Evolutionary conservation across 2,888 invertebrate species (phyloP).

Genomic region (Megastigmus dorsalis): DNA sequence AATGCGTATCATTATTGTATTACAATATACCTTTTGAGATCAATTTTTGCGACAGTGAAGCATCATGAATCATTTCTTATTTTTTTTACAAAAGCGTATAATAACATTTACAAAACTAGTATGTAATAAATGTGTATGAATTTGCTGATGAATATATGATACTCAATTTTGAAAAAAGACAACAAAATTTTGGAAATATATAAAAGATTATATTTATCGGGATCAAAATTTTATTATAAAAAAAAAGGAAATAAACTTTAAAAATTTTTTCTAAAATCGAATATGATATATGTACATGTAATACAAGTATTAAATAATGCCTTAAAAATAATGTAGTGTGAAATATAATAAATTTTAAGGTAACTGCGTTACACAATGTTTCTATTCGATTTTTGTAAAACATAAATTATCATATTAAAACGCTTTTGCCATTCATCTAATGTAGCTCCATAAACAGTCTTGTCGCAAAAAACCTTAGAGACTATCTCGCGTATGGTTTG

Average conservation of each 20-base stretch:
- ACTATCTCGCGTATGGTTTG: slow-evolving; percentile 64
- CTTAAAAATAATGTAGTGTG: slow-evolving; percentile 17
- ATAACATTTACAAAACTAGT: slow-evolving; percentile 3
- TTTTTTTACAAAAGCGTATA: slow-evolving; percentile 9
- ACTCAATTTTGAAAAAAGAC: not conserved
- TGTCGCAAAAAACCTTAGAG: slow-evolving; percentile 58
- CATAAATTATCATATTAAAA: slow-evolving; percentile 63
- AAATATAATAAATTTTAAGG: not conserved
- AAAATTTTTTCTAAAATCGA: slow-evolving; percentile 41
- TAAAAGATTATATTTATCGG: slow-evolving; percentile 30
- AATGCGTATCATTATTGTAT: not conserved
- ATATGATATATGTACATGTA: slow-evolving; percentile 37
- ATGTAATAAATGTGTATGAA: slow-evolving; percentile 39
- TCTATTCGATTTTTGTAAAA: slow-evolving; percentile 60
- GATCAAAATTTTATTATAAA: slow-evolving; percentile 40
- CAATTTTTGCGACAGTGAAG: slow-evolving; percentile 4
- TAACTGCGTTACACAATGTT: slow-evolving; percentile 29
- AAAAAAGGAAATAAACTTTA: slow-evolving; percentile 10
- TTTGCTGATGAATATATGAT: slow-evolving; percentile 22
- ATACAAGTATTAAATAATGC: slow-evolving; percentile 37
- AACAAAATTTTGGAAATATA: slow-evolving; percentile 16
- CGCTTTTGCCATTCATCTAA: slow-evolving; percentile 68
- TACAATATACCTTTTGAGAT: not conserved
- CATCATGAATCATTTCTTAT: not conserved
- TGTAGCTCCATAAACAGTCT: slow-evolving; percentile 63